Evolutionary conservation across 2,888 invertebrate genomes (phyloP).

Genomic region (Pyrrhosoma nymphula): DNA sequence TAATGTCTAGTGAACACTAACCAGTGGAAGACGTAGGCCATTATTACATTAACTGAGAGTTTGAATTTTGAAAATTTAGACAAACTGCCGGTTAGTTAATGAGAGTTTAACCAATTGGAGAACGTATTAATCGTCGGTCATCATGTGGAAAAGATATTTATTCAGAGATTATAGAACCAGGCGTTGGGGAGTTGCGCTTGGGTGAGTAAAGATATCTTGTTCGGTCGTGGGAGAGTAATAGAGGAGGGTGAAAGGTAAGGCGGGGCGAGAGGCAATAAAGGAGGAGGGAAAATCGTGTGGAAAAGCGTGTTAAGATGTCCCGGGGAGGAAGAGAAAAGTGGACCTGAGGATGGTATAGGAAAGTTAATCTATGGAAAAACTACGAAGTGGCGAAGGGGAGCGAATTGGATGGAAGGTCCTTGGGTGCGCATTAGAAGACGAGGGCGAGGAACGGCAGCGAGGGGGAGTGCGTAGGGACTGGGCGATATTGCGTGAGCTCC

Average conservation of each 20-base stretch:
- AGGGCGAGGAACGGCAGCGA: background rate
- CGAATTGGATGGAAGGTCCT: background rate
- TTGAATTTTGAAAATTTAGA: too few species aligned
- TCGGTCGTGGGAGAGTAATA: background rate
- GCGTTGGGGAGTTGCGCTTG: too few species aligned
- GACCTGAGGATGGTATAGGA: background rate
- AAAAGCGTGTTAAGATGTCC: background rate
- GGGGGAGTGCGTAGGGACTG: background rate
- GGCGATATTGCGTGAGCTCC: background rate
- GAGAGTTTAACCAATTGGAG: too few species aligned
- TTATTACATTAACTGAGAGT: too few species aligned
- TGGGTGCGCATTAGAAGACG: background rate
- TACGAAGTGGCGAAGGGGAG: background rate
- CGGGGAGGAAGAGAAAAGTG: background rate
- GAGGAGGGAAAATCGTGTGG: background rate
- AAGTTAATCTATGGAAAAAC: conserved; percentile 10
- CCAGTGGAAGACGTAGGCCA: too few species aligned
- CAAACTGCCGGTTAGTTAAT: too few species aligned
- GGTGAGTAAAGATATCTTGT: background rate
- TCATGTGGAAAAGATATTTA: too few species aligned
- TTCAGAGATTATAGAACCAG: too few species aligned
- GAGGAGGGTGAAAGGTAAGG: background rate
- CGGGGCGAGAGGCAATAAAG: background rate
- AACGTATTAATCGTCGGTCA: too few species aligned
- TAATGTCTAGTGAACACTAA: too few species aligned